phyloP scores from a whole-genome alignment of 2,797 vertebrate genomes.

The Rhincodon typus region DNA sequence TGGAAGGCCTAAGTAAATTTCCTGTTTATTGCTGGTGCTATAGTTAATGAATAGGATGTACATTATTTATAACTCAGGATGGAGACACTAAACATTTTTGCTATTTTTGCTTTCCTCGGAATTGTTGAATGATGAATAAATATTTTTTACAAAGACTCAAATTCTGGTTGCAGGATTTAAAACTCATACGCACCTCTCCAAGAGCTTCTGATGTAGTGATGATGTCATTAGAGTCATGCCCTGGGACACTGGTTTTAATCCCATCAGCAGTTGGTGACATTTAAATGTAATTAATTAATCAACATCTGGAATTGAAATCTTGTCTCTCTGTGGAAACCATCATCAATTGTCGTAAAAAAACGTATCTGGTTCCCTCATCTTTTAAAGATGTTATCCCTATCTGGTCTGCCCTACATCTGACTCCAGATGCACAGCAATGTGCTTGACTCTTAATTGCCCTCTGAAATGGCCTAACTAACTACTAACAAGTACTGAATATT shows the following conservation, averaged over 20 bases:
- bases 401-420: neutral
- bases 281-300: neutral
- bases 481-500: too few relatives aligned
- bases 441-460: too few relatives aligned
- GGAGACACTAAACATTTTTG: neutral
- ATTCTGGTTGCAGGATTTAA: neutral
- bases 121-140: conserved; percentile 12
- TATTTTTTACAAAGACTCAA: neutral
- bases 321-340: neutral
- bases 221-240: neutral
- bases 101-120: neutral
- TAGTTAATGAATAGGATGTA: conserved; percentile 5
- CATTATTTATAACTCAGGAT: conserved; percentile 22
- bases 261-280: neutral
- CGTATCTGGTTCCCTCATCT: neutral
- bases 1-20: neutral
- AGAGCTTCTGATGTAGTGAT: neutral
- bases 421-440: neutral
- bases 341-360: neutral
- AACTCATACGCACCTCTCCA: neutral
- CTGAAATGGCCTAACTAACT: too few relatives aligned
- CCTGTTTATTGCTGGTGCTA: neutral
- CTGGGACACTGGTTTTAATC: neutral
- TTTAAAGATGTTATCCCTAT: too few relatives aligned
- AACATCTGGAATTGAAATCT: neutral